These are phyloP conservation scores for Linnaemya vulpina DNA, from an alignment of 2,888 invertebrate species.

Conservation along the genomic window DNA sequence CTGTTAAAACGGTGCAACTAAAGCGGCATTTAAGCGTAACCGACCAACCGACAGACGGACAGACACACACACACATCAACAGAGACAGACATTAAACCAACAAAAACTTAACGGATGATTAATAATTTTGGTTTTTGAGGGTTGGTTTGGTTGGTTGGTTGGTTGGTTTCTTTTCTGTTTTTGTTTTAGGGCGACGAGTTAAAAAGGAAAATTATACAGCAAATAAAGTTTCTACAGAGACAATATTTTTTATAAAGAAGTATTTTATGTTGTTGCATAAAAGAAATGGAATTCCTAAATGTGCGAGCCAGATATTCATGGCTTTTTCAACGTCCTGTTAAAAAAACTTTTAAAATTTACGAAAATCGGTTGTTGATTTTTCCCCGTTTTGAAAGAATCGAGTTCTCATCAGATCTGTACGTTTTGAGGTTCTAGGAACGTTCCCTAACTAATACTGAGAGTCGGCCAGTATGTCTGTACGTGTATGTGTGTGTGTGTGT, in stretches of 20 bases:
- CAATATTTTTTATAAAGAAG: not conserved
- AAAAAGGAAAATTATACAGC: conserved; percentile 7
- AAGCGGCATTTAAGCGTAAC: conserved; percentile 60
- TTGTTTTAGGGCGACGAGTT: not conserved
- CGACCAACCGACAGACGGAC: conserved; percentile 7
- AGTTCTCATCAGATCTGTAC: no score
- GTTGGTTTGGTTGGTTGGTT: not conserved
- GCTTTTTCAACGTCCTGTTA: no score
- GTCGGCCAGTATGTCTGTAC: no score
- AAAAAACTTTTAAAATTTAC: no score
- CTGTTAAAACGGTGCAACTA: conserved; percentile 51
- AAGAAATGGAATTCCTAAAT: no score
- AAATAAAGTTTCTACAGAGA: not conserved
- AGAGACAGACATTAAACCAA: conserved; percentile 29
- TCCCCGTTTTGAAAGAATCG: no score
- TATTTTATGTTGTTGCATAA: not conserved
- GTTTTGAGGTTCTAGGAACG: no score
- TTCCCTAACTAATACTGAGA: no score
- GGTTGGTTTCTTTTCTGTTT: not conserved
- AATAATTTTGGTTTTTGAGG: conserved; percentile 65
- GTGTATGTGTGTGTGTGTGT: no score
- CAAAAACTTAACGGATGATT: conserved; percentile 69
- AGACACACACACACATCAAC: no score
- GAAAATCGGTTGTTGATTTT: no score
- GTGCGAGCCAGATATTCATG: no score